Percentiles rank a stretch among this genome's conserved stretches.
Evolutionary conservation across 2,888 invertebrate species (phyloP).

Genomic region (Lamproptera curius): DNA sequence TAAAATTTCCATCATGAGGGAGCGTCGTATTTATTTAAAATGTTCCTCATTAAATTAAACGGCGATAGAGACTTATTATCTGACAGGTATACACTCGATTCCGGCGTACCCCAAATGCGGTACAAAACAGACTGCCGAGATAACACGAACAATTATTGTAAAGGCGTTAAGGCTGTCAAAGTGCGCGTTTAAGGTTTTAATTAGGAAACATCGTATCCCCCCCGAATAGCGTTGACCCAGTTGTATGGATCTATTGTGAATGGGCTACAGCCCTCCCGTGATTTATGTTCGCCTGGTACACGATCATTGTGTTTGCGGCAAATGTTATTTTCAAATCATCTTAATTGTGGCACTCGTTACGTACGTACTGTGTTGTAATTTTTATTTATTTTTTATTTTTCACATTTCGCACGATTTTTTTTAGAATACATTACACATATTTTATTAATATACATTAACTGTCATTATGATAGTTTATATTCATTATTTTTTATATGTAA

Average conservation of each 20-base stretch:
- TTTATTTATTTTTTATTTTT: no score
- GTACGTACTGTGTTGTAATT: no score
- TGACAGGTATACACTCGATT: constrained; percentile 1
- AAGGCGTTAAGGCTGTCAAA: constrained; percentile 57
- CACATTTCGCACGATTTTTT: no score
- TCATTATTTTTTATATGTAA: no score
- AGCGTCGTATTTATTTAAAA: not conserved
- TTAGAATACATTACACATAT: no score
- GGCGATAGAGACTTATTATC: not conserved
- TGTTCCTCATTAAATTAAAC: not conserved
- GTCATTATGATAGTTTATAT: no score
- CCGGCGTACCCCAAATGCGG: constrained; percentile 2
- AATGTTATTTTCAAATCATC: not conserved
- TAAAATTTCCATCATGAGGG: not conserved
- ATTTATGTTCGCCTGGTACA: constrained; percentile 1
- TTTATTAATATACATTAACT: no score
- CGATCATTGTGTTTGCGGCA: no score
- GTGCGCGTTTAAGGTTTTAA: constrained; percentile 53
- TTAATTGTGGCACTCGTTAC: no score
- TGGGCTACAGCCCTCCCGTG: not conserved
- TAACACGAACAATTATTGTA: constrained; percentile 52
- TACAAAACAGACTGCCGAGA: constrained; percentile 30
- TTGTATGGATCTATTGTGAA: constrained; percentile 16
- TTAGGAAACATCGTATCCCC: constrained; percentile 40
- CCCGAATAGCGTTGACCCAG: constrained; percentile 29